Evolutionary conservation across 2,888 invertebrate species (phyloP), one percentile per base, ranked within the genome.

Genomic region (Achlya flavicornis): DNA sequence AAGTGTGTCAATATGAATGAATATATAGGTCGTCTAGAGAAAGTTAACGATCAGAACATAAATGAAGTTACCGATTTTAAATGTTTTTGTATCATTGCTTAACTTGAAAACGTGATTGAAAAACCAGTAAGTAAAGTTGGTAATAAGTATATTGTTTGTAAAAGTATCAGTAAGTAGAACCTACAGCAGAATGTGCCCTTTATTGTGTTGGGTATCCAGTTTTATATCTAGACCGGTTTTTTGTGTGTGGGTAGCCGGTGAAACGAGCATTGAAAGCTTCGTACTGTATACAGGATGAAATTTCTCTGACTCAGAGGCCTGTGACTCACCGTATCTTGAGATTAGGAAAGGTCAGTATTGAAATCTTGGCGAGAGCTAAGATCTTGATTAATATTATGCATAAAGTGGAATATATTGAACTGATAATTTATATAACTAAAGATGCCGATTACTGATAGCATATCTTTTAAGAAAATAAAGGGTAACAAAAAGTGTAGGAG

Each of bases 231-330:
- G 72, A 77, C 77, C 73, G 77, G 77, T 77, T 75, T 62, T 61
- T 41, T 57, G 57, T 65, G 72, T 66, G 75, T 75, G 71, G 77
- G 75, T 65, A 65, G 78, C 64, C 62, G 62, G 70, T 69, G 63
- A 67, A 76, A 70, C 74, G 69, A 68, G 65, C 73, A 74, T 71
- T 75, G 75, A 74, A 78, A 69, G 64, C 73, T 74, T 71, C 75
- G 73, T 73, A 77, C 79, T 82, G 79, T 78, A 79, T 80, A 80
- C 80, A 83, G 84, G 80, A 78, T 79, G 76, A 80, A 78, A 83
- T 84, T 82, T 82, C 84, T 87, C 85, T 90, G 88, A 86, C 71
- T 86, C 87, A 87, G 75, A 78, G 80, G 75, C 74, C 80, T 79
- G 83, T 91, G 90, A 90, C 84, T 89, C 90, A 91, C 79, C 76